These are phyloP conservation scores for Fissipunctia ypsillon DNA, from an alignment of 2,888 invertebrate species.

Conservation along the genomic window DNA sequence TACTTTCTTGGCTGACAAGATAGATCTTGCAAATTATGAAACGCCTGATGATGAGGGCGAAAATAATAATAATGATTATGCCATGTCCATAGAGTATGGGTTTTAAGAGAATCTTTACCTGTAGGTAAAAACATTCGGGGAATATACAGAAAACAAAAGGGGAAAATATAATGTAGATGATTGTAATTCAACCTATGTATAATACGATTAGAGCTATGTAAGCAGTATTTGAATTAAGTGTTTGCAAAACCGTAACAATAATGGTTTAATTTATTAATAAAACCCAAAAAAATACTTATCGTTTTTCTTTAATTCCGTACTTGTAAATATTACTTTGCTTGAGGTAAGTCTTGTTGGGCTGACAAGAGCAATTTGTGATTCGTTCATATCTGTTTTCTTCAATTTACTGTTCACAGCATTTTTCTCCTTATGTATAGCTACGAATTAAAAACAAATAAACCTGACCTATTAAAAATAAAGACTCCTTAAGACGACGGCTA, in stretches of 20 bases:
- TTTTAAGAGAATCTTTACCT: constrained; percentile 47
- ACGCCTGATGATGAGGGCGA: constrained; percentile 73
- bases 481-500: constrained; percentile 33
- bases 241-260: not conserved
- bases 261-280: constrained; percentile 1
- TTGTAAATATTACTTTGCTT: not conserved
- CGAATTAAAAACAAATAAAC: too few relatives aligned
- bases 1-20: constrained; percentile 86
- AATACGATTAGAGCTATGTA: not conserved
- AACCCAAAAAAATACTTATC: not conserved
- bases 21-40: constrained; percentile 83
- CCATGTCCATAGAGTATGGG: constrained; percentile 33
- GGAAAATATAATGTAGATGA: not conserved
- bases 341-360: not conserved
- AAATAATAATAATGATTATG: constrained; percentile 69
- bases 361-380: not conserved
- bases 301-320: not conserved
- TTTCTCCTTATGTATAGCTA: not conserved
- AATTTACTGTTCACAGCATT: not conserved
- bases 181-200: not conserved
- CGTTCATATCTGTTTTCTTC: not conserved
- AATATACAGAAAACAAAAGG: not conserved
- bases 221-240: not conserved
- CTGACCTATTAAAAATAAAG: constrained; percentile 34
- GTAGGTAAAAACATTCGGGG: not conserved